Conservation (phyloP, 2,888 invertebrate genomes). For the Heliconius sara region DNA sequence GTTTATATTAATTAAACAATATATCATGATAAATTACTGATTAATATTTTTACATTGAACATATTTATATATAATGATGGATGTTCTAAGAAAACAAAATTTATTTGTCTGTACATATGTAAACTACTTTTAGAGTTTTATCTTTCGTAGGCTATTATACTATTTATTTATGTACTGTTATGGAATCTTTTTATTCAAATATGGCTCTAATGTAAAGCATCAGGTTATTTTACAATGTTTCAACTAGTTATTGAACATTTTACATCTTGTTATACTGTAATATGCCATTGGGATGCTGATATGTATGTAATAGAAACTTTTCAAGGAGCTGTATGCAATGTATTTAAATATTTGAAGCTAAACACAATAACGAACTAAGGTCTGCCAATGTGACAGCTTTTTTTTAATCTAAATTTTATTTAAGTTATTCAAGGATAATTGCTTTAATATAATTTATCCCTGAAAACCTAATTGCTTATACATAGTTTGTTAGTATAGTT, state of each 20-base stretch:
- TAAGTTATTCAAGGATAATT: background rate
- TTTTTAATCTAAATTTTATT: background rate
- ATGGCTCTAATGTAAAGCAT: slow-evolving; percentile 39
- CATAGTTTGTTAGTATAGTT: slow-evolving; percentile 6
- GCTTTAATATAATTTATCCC: background rate
- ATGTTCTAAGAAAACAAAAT: slow-evolving; percentile 37
- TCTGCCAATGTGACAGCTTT: background rate
- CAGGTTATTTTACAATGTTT: slow-evolving; percentile 21
- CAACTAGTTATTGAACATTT: slow-evolving; percentile 3
- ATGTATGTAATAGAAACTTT: background rate
- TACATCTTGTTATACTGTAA: slow-evolving; percentile 13
- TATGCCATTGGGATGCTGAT: slow-evolving; percentile 26
- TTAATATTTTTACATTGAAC: background rate
- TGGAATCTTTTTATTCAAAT: slow-evolving; percentile 34
- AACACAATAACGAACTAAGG: background rate
- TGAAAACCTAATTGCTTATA: slow-evolving; percentile 5
- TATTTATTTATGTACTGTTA: slow-evolving; percentile 63
- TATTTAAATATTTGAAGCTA: background rate
- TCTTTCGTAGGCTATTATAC: slow-evolving; percentile 71
- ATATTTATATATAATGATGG: background rate
- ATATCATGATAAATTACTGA: background rate
- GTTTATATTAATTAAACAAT: background rate
- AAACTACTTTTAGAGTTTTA: slow-evolving; percentile 80
- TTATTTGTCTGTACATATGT: slow-evolving; percentile 74
- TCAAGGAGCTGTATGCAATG: background rate